Evolutionary conservation across 2,888 invertebrate species (phyloP).

Genomic region (Amaurobius ferox): DNA sequence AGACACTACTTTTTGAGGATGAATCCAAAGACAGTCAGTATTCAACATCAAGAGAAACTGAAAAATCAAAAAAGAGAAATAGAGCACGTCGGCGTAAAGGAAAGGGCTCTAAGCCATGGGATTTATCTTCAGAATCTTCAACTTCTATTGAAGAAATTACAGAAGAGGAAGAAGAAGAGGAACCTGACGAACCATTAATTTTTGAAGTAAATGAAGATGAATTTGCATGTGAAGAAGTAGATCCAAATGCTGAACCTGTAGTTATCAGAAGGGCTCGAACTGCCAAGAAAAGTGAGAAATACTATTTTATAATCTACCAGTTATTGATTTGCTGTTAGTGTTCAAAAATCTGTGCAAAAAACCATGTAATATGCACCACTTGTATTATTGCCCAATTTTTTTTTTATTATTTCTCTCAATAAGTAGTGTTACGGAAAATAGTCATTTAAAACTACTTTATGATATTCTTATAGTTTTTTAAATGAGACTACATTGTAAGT

Average conservation of each 20-base stretch:
- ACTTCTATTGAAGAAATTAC: constrained; percentile 71
- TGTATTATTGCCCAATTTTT: no score
- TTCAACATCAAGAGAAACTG: constrained; percentile 66
- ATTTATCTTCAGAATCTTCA: constrained; percentile 54
- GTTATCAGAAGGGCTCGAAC: constrained; percentile 86
- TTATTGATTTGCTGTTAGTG: no score
- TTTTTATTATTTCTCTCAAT: no score
- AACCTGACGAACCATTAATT: constrained; percentile 79
- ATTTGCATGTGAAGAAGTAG: constrained; percentile 88
- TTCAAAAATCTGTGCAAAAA: no score
- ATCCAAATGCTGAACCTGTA: constrained; percentile 84
- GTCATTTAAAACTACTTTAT: no score
- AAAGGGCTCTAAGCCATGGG: constrained; percentile 73
- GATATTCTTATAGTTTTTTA: no score
- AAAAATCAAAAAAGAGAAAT: constrained; percentile 58
- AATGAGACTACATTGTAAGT: no score
- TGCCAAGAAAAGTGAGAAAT: constrained; percentile 83
- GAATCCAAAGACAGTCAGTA: constrained; percentile 66
- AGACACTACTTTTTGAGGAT: constrained; percentile 62
- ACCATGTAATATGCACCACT: no score
- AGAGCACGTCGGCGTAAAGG: constrained; percentile 70
- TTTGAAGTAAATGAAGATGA: constrained; percentile 87
- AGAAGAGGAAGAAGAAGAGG: constrained; percentile 76
- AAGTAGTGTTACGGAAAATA: no score
- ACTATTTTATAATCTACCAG: no score